Percentiles rank a stretch among this genome's conserved stretches.
Evolutionary conservation across 2,888 invertebrate genomes (phyloP).

Genomic region (Orgyia antiqua): DNA sequence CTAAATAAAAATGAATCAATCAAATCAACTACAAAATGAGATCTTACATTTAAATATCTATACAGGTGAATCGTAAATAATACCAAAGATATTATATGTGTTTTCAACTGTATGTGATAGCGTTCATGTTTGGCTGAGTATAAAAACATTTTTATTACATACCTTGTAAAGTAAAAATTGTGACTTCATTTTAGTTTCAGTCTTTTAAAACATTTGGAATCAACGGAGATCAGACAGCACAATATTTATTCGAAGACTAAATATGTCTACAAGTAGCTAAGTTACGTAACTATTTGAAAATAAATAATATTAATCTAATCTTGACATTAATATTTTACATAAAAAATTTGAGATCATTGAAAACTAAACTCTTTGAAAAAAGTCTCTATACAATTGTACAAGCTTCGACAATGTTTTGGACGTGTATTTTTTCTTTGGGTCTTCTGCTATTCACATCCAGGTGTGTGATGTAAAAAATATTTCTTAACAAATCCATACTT

Average conservation of each 20-base stretch:
- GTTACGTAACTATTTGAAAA: conserved; percentile 18
- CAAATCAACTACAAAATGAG: conserved; percentile 58
- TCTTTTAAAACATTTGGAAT: conserved; percentile 55
- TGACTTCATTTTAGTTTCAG: conserved; percentile 34
- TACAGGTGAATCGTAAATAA: conserved; percentile 37
- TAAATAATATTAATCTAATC: conserved; percentile 65
- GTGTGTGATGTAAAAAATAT: conserved; percentile 53
- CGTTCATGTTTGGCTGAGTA: too few species aligned
- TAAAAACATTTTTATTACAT: conserved; percentile 1
- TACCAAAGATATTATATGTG: conserved; percentile 26
- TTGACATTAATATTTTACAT: conserved; percentile 55
- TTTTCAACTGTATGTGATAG: too few species aligned
- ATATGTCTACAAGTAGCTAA: conserved; percentile 14
- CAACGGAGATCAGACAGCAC: conserved; percentile 55
- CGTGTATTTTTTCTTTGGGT: conserved; percentile 29
- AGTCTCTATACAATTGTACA: conserved; percentile 19
- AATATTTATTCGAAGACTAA: conserved; percentile 27
- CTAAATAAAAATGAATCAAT: conserved; percentile 30
- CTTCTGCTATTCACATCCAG: conserved; percentile 48
- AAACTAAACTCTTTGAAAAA: conserved; percentile 48
- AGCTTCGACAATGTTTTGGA: conserved; percentile 18
- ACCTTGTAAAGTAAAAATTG: neutral
- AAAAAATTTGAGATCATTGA: conserved; percentile 75
- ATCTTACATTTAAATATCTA: conserved; percentile 42
- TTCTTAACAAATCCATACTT: conserved; percentile 47